Base-by-base conservation (phyloP, 2,888 invertebrate species). In the Oligia strigilis region DNA sequence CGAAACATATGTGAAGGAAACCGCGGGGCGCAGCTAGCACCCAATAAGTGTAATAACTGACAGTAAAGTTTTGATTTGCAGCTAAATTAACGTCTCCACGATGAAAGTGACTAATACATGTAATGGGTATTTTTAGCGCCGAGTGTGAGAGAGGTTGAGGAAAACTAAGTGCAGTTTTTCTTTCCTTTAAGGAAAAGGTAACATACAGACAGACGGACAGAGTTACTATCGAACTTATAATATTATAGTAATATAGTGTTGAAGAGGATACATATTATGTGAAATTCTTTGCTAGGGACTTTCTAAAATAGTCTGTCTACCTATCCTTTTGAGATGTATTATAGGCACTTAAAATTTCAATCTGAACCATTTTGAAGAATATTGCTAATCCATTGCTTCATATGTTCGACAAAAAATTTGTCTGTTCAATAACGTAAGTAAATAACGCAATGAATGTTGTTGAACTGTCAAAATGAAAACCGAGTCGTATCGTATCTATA, bases 41-140 rank as follows among this genome's bases (percentile, higher is more conserved):
- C 11, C n/a, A n/a, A 11, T 4, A n/a, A n/a, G 58, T 66, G 3
- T 60, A 46, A 17, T 49, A 11, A 64, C 40, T 46, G 29, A 55
- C 43, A 1, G 13, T 71, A 29, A 69, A 46, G 46, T 69, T 75
- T 40, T 64, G 55, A 64, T 67, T 67, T 62, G 76, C 46, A 40
- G 75, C 62, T n/a, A 71, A 74, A 71, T 74, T 74, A 66, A 55
- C 40, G 4, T 17, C 6, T 6, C 2, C 29, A 36, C 17, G 13
- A 11, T 60, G 40, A 13, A 40, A 49, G 46, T 81, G 82, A 78
- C 36, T 72, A 81, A 85, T 43, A 43, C 3, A 46, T 23, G 14
- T 62, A 75, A 69, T 55, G 58, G 49, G 64, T 85, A 84, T 85
- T 79, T 85, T 85, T 80, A 85, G 76, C 13, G n/a, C 4, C 4